Conservation (phyloP, 2,113 vertebrate genomes). For the Copsychus sechellarum region DNA sequence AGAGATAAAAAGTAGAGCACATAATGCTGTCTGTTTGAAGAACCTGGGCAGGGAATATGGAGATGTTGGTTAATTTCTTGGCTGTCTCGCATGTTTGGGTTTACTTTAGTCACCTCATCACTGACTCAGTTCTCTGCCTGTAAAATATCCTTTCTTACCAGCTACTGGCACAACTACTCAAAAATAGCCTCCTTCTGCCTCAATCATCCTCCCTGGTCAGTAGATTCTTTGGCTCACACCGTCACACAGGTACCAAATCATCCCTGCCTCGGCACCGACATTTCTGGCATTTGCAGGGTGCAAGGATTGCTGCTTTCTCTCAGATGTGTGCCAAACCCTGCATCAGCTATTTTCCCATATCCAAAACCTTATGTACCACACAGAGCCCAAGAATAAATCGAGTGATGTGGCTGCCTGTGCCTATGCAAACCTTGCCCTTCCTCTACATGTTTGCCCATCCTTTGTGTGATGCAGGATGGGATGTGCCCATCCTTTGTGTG, state of each 20-base stretch:
- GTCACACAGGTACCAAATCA: not conserved
- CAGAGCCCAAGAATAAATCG: not conserved
- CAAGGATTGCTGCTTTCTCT: not conserved
- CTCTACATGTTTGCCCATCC: rapidly evolving
- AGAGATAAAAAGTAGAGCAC: not conserved
- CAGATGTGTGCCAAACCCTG: rapidly evolving
- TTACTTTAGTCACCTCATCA: not conserved
- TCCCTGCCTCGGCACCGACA: not conserved
- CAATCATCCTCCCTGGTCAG: not conserved
- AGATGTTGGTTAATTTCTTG: slow-evolving; percentile 9
- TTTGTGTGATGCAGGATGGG: not conserved
- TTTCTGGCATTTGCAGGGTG: not conserved
- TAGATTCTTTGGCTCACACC: not conserved
- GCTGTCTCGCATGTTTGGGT: not conserved
- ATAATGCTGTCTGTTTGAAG: not conserved
- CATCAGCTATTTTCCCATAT: not conserved
- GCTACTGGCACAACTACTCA: not conserved
- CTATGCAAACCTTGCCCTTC: not conserved
- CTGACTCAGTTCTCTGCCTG: not conserved
- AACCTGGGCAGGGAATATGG: not conserved
- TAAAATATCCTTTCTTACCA: not conserved
- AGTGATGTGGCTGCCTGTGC: not conserved
- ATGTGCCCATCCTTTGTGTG: not conserved
- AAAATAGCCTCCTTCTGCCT: not conserved
- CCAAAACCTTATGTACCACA: not conserved